Evolutionary conservation across 2,888 invertebrate genomes (phyloP).

Genomic region (Phorcus lineatus): DNA sequence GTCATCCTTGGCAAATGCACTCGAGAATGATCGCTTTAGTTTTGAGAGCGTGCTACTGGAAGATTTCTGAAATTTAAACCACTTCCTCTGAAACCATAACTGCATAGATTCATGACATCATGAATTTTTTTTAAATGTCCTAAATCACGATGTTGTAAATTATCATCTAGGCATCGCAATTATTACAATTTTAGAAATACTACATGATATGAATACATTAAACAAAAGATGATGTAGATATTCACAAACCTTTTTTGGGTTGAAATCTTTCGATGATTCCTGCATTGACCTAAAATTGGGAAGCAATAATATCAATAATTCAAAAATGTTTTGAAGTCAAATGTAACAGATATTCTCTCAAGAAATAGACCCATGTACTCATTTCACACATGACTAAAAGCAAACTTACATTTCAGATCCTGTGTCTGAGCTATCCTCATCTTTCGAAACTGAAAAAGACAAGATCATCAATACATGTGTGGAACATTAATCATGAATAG

Average conservation of each 20-base stretch:
- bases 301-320: too few species aligned
- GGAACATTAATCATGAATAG: too few species aligned
- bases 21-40: conserved; percentile 69
- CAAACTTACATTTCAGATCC: background rate
- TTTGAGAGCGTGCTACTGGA: conserved; percentile 41
- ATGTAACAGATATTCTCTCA: too few species aligned
- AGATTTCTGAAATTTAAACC: background rate
- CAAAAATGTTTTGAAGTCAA: background rate
- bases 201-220: too few species aligned
- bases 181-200: too few species aligned
- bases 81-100: background rate
- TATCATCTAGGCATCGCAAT: too few species aligned
- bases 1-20: conserved; percentile 59
- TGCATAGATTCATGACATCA: too few species aligned
- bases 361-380: background rate
- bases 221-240: too few species aligned
- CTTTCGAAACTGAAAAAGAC: background rate
- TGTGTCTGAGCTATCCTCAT: background rate
- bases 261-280: background rate
- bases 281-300: background rate
- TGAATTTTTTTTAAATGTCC: too few species aligned
- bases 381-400: background rate
- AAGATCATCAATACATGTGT: background rate
- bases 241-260: background rate
- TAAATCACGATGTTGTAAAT: too few species aligned